Evolutionary conservation across 2,113 vertebrate species (phyloP).

Genomic region (Emydura subglobosa): DNA sequence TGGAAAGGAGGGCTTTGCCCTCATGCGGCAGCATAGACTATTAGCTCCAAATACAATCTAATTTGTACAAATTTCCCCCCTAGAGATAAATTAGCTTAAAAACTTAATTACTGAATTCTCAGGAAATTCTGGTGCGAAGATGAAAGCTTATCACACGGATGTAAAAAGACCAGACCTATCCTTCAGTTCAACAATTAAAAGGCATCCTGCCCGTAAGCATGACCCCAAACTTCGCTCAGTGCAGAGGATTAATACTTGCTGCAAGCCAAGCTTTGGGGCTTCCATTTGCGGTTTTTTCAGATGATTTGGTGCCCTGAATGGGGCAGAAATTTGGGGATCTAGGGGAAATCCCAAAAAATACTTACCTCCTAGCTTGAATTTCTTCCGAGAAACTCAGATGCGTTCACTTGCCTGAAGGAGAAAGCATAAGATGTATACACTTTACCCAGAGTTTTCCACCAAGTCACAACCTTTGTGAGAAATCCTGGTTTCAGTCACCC

Average conservation of each 20-base stretch:
- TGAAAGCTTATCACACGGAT: not conserved
- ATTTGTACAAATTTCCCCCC: not conserved
- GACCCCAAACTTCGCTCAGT: not conserved
- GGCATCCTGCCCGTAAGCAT: not conserved
- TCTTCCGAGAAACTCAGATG: constrained; percentile 28
- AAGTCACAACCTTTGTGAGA: not conserved
- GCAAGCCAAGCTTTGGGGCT: not conserved
- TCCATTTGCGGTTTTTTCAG: not conserved
- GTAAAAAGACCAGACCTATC: not conserved
- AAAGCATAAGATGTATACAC: constrained; percentile 31
- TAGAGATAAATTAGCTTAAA: not conserved
- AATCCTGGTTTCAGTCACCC: not conserved
- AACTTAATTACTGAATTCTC: not conserved
- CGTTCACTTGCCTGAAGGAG: constrained; percentile 1
- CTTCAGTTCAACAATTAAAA: not conserved
- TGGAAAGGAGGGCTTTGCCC: not conserved
- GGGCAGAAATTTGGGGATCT: not conserved
- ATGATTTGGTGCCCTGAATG: not conserved
- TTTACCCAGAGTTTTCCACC: constrained; percentile 22
- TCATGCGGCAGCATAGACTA: not conserved
- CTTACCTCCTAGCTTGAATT: constrained; percentile 71
- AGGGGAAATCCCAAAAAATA: not conserved
- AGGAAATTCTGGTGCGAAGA: constrained; percentile 13
- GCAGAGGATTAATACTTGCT: not conserved
- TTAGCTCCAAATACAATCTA: fast-evolving